A percentile compares a stretch with the other conserved stretches of the same genome.
Evolutionary conservation across 2,888 invertebrate genomes (phyloP).

Genomic region (Folsomia manolachei): DNA sequence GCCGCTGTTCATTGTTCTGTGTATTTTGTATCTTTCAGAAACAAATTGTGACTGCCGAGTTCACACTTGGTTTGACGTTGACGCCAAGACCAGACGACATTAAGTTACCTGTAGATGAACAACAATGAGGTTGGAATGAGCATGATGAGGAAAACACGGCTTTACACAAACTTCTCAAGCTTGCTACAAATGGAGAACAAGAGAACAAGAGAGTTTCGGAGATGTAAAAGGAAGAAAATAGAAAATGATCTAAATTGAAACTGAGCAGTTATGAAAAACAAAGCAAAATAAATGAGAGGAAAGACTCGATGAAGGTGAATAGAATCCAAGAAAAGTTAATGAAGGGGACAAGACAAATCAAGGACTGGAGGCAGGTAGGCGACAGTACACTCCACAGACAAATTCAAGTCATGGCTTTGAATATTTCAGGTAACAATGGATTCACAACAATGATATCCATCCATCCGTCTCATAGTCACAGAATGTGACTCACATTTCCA

Average conservation of each 20-base stretch:
- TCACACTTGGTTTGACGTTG: constrained; percentile 14
- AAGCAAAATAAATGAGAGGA: not conserved
- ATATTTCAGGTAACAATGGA: too few species aligned
- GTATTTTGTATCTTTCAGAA: not conserved
- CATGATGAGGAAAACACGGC: not conserved
- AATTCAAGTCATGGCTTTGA: not conserved
- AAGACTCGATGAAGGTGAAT: not conserved
- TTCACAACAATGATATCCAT: too few species aligned
- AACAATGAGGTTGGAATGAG: not conserved
- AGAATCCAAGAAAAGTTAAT: too few species aligned
- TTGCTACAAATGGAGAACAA: not conserved
- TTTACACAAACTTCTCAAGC: too few species aligned
- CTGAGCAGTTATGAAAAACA: not conserved
- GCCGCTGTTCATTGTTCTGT: too few species aligned
- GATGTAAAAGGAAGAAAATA: too few species aligned
- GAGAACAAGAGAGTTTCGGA: too few species aligned
- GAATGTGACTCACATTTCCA: too few species aligned
- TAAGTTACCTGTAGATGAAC: not conserved
- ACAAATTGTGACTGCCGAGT: constrained; percentile 15
- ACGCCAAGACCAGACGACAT: constrained; percentile 17
- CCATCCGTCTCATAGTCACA: too few species aligned
- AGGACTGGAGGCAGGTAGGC: not conserved
- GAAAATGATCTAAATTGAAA: not conserved
- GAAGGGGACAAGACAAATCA: not conserved
- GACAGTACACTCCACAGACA: not conserved